Evolutionary conservation across 2,113 vertebrate species (phyloP).

Genomic region (Siphamia tubifer): DNA sequence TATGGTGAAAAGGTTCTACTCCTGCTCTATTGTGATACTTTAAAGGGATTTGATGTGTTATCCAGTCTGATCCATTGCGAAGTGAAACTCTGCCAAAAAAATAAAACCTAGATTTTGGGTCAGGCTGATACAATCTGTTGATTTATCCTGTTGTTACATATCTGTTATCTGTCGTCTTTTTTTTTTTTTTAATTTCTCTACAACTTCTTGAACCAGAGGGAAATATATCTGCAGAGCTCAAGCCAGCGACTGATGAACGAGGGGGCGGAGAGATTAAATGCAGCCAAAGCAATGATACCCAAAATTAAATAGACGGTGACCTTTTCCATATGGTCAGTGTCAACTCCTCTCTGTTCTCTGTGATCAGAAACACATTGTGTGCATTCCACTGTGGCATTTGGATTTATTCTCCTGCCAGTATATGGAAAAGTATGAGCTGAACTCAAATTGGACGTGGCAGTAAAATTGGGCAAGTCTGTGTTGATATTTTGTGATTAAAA

Average conservation of each 20-base stretch:
- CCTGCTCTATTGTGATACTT: background rate
- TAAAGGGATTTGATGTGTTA: background rate
- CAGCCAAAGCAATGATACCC: slow-evolving; percentile 17
- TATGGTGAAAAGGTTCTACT: no score
- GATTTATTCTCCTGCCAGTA: background rate
- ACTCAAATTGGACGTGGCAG: background rate
- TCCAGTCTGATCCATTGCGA: background rate
- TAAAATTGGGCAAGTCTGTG: background rate
- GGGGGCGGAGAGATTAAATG: background rate
- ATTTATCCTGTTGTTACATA: background rate
- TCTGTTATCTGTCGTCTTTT: background rate
- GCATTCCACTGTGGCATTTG: slow-evolving; percentile 4
- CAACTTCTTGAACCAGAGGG: background rate
- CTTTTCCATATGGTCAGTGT: slow-evolving; percentile 24
- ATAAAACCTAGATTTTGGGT: background rate
- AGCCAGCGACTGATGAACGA: background rate
- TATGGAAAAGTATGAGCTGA: background rate
- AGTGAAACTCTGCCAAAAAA: background rate
- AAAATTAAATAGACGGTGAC: slow-evolving; percentile 19
- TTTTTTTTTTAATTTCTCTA: background rate
- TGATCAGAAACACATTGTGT: slow-evolving; percentile 25
- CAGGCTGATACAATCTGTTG: background rate
- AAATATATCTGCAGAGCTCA: background rate
- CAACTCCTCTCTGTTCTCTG: background rate
- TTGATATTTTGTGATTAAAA: background rate